These are phyloP conservation scores for Luperina nickerlii DNA, from an alignment of 2,888 invertebrate species.

Conservation along the genomic window DNA sequence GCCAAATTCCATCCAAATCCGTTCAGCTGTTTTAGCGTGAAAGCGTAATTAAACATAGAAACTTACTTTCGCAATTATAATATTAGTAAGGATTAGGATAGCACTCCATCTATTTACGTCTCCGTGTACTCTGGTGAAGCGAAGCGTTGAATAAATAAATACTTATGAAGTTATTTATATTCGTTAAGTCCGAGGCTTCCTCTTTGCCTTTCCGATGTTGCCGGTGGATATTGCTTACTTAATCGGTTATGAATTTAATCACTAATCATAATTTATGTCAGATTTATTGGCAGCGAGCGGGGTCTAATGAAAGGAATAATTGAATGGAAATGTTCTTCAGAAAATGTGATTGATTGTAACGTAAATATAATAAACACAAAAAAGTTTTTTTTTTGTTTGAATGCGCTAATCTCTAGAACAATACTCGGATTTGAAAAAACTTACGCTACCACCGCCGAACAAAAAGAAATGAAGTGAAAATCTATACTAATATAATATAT, in stretches of 20 bases:
- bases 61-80: background rate
- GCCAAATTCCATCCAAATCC: background rate
- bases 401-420: background rate
- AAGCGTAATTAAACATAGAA: background rate
- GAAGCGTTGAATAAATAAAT: constrained; percentile 58
- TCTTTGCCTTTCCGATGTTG: constrained; percentile 66
- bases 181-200: constrained; percentile 69
- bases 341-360: background rate
- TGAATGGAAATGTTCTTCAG: background rate
- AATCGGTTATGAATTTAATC: constrained; percentile 43
- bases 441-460: no score
- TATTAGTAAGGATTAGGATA: background rate
- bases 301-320: background rate
- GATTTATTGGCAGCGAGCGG: constrained; percentile 5
- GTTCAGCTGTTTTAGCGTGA: background rate
- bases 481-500: no score
- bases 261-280: constrained; percentile 38
- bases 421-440: no score
- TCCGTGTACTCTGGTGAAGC: constrained; percentile 33
- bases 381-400: background rate
- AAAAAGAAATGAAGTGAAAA: no score
- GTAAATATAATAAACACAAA: background rate
- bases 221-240: constrained; percentile 33
- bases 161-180: constrained; percentile 70
- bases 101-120: constrained; percentile 23